Conservation (phyloP, 2,888 invertebrate genomes). For the Hyposoter dolosus region DNA sequence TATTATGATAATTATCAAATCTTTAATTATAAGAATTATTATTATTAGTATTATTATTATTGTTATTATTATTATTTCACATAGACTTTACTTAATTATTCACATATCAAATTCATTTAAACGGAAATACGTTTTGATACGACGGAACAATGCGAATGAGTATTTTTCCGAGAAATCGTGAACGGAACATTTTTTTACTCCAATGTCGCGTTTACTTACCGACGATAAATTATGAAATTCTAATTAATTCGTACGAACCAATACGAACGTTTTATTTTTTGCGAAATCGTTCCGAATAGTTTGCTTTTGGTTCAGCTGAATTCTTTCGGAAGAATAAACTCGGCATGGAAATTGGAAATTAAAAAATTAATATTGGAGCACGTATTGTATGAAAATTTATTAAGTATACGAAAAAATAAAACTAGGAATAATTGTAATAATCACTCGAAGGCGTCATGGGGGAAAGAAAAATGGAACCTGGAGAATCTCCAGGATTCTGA, state of each 20-base stretch:
- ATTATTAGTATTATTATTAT: slow-evolving; percentile 39
- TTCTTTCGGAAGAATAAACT: background rate
- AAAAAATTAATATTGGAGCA: background rate
- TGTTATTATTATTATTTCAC: slow-evolving; percentile 18
- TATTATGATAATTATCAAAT: slow-evolving; percentile 59
- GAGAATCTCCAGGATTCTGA: no score
- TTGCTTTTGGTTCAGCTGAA: background rate
- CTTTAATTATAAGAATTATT: slow-evolving; percentile 49
- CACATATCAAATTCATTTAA: slow-evolving; percentile 38
- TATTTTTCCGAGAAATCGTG: background rate
- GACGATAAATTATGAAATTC: background rate
- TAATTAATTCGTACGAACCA: background rate
- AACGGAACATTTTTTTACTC: background rate
- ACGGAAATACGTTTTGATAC: slow-evolving; percentile 37
- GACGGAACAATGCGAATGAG: background rate
- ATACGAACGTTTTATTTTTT: background rate
- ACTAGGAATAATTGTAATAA: background rate
- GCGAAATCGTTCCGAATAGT: background rate
- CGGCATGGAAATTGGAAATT: background rate
- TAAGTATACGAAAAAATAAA: background rate
- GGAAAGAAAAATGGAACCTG: background rate
- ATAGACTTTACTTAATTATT: slow-evolving; percentile 19
- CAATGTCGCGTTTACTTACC: background rate
- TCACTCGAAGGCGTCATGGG: background rate
- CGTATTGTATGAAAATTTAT: background rate